phyloP scores from a whole-genome alignment of 1,140 invertebrate genomes.

The Caerostris darwini region DNA sequence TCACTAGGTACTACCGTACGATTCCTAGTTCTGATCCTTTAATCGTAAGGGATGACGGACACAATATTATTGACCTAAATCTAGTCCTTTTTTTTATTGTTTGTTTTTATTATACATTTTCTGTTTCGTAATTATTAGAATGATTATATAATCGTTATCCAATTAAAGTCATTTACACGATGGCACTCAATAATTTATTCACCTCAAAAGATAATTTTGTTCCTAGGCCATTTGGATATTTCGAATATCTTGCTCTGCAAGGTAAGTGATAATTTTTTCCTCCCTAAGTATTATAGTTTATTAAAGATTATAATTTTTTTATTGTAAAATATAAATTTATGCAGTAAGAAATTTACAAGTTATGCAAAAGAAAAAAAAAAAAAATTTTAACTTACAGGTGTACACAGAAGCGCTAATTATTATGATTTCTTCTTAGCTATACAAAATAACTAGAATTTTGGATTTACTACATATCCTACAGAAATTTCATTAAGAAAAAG shows the following conservation, averaged over 20 bases:
- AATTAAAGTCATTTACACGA: constrained; percentile 1
- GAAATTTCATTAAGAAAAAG: no score
- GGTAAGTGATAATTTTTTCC: constrained; percentile 41
- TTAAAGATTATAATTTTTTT: no score
- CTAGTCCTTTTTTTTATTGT: constrained; percentile 19
- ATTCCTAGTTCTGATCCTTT: constrained; percentile 1
- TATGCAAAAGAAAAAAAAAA: no score
- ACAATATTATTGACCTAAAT: neutral
- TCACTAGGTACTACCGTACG: neutral
- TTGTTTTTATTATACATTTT: neutral
- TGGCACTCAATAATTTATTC: constrained; percentile 54
- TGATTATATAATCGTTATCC: neutral
- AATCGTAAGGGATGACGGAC: neutral
- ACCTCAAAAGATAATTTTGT: constrained; percentile 70
- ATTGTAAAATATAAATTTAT: no score
- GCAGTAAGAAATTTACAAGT: no score
- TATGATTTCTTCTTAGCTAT: no score
- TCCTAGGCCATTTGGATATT: constrained; percentile 71
- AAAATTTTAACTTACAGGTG: no score
- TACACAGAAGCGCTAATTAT: no score
- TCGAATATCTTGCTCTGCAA: constrained; percentile 64
- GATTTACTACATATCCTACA: no score
- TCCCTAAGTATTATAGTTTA: neutral
- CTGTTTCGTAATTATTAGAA: neutral
- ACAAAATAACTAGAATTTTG: no score